A percentile compares a stretch with the other conserved stretches of the same genome.
Evolutionary conservation across 1,140 invertebrate genomes (phyloP).

Genomic region (Zophobas morio): DNA sequence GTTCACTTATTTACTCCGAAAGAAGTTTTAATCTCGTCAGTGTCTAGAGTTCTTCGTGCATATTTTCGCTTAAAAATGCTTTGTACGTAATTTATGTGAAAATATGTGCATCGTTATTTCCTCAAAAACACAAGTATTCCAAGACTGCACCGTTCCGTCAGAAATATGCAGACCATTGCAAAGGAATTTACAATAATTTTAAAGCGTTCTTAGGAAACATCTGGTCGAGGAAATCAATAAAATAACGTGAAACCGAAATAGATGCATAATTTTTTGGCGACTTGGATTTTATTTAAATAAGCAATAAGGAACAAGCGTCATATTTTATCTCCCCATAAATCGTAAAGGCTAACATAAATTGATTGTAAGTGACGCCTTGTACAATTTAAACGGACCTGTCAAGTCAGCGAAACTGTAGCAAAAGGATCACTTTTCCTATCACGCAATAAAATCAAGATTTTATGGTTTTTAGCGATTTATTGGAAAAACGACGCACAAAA

Average conservation of each 20-base stretch:
- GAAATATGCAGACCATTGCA: neutral
- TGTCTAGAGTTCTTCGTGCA: too few relatives aligned
- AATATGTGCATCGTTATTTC: too few relatives aligned
- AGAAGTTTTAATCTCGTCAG: too few relatives aligned
- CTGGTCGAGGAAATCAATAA: neutral
- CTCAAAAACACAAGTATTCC: neutral
- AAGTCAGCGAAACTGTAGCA: neutral
- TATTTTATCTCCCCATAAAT: neutral
- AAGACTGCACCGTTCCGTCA: neutral
- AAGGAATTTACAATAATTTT: neutral
- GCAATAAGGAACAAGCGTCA: neutral
- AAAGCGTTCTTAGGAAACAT: neutral
- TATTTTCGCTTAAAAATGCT: too few relatives aligned
- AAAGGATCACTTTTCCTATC: neutral
- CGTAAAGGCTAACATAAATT: too few relatives aligned
- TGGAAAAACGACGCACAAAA: neutral
- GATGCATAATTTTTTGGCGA: too few relatives aligned
- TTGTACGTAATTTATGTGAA: too few relatives aligned
- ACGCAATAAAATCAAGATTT: conserved; percentile 14
- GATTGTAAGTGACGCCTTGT: neutral
- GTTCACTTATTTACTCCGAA: too few relatives aligned
- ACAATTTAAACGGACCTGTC: neutral
- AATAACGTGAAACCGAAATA: neutral
- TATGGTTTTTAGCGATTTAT: neutral
- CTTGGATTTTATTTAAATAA: too few relatives aligned